A percentile compares a stretch with the other conserved stretches of the same genome.
Conservation (phyloP, 1,140 invertebrate species). For the Agraylea sexmaculata region DNA sequence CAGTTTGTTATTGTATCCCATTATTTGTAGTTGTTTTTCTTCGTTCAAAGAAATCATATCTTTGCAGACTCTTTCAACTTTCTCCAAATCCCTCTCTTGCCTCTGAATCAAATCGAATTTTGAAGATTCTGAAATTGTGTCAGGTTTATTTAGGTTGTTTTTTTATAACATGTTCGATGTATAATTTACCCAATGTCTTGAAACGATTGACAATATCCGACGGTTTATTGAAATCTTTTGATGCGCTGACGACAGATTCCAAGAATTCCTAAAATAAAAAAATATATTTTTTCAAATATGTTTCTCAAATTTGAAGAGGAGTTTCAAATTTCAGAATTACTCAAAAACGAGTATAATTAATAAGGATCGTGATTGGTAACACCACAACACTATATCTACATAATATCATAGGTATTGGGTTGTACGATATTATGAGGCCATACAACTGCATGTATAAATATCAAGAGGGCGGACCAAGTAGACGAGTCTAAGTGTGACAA, state of each 20-base stretch:
- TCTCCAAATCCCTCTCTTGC: conserved; percentile 33
- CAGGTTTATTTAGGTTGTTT: conserved; percentile 3
- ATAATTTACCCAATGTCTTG: conserved; percentile 36
- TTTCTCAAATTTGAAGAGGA: background rate
- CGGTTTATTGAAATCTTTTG: conserved; percentile 41
- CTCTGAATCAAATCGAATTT: conserved; percentile 18
- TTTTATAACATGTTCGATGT: conserved; percentile 6
- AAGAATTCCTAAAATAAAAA: conserved; percentile 35
- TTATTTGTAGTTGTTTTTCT: conserved; percentile 36
- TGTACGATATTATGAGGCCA: too few species aligned
- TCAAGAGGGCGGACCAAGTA: too few species aligned
- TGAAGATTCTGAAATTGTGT: conserved; percentile 1
- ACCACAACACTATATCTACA: too few species aligned
- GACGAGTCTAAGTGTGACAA: too few species aligned
- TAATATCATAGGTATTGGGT: too few species aligned
- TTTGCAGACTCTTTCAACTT: conserved; percentile 31
- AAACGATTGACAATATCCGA: conserved; percentile 46
- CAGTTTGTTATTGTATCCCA: conserved; percentile 37
- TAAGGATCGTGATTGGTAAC: background rate
- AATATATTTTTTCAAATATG: background rate
- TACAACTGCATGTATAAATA: too few species aligned
- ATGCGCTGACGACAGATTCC: conserved; percentile 39
- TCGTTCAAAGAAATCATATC: conserved; percentile 34
- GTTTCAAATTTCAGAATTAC: background rate
- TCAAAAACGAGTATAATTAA: background rate